Conservation (phyloP, 2,888 invertebrate genomes). For the Cacoxenus indagator region DNA sequence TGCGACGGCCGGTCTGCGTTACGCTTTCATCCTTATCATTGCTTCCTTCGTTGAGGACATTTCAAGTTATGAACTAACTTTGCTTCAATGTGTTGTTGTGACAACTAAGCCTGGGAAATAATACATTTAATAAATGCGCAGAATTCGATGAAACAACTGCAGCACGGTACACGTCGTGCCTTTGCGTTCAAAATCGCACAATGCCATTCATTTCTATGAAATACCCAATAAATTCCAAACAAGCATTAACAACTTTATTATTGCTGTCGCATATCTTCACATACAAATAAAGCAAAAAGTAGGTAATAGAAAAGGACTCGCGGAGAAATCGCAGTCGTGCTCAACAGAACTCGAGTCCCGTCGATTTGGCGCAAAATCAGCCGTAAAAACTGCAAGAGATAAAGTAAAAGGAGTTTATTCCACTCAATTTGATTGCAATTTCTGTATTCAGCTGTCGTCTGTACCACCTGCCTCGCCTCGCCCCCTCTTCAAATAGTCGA, state of each 20-base stretch:
- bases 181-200: not conserved
- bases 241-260: not conserved
- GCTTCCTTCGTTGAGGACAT: too few relatives aligned
- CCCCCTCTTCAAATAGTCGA: not conserved
- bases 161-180: not conserved
- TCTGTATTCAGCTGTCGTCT: conserved; percentile 23
- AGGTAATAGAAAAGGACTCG: too few relatives aligned
- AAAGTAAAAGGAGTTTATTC: conserved; percentile 50
- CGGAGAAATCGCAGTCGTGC: too few relatives aligned
- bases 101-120: too few relatives aligned
- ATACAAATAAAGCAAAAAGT: not conserved
- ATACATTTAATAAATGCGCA: too few relatives aligned
- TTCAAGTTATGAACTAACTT: too few relatives aligned
- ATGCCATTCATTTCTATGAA: not conserved
- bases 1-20: not conserved
- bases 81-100: too few relatives aligned
- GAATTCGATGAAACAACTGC: not conserved
- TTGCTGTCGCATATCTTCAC: not conserved
- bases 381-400: conserved; percentile 1
- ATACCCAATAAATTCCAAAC: not conserved
- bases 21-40: not conserved
- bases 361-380: not conserved
- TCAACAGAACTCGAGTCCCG: not conserved
- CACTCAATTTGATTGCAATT: conserved; percentile 58
- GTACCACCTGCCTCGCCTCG: not conserved